Evolutionary conservation across 2,797 vertebrate genomes (phyloP).

Genomic region (Sarcoramphus papa): DNA sequence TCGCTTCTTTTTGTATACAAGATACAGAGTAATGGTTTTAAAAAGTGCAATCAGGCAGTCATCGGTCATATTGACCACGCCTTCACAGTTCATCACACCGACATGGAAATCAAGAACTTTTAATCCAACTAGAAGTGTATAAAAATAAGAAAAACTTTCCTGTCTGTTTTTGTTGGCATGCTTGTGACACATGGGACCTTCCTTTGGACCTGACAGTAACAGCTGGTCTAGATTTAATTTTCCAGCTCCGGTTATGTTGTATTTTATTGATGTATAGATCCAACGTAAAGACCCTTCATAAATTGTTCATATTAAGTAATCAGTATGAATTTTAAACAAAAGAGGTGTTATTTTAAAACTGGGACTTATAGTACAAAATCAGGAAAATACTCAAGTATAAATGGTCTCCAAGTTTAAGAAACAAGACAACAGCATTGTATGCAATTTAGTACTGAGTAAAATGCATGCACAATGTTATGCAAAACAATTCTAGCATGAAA

Average conservation of each 20-base stretch:
- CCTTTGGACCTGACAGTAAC: constrained; percentile 69
- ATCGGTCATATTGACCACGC: constrained; percentile 87
- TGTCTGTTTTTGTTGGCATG: constrained; percentile 83
- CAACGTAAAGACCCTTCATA: constrained; percentile 84
- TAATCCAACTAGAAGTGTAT: constrained; percentile 74
- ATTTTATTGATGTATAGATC: constrained; percentile 85
- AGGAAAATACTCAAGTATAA: constrained; percentile 72
- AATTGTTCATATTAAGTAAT: constrained; percentile 79
- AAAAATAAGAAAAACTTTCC: constrained; percentile 69
- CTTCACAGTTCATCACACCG: constrained; percentile 73
- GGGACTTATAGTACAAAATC: constrained; percentile 73
- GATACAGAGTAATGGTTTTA: constrained; percentile 80
- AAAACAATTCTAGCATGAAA: constrained; percentile 99
- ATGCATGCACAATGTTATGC: constrained; percentile 99
- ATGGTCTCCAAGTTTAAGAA: constrained; percentile 74
- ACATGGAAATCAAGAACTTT: constrained; percentile 72
- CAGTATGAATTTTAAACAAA: constrained; percentile 75
- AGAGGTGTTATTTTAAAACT: constrained; percentile 77
- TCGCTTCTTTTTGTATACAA: constrained; percentile 82
- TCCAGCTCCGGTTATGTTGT: constrained; percentile 80
- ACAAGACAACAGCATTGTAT: constrained; percentile 79
- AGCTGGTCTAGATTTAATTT: constrained; percentile 73
- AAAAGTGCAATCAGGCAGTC: constrained; percentile 74
- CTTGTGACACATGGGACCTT: constrained; percentile 78
- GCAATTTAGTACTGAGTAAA: constrained; percentile 90